These are phyloP conservation scores for Araneus ventricosus DNA, from an alignment of 1,140 invertebrate species.

Conservation along the genomic window DNA sequence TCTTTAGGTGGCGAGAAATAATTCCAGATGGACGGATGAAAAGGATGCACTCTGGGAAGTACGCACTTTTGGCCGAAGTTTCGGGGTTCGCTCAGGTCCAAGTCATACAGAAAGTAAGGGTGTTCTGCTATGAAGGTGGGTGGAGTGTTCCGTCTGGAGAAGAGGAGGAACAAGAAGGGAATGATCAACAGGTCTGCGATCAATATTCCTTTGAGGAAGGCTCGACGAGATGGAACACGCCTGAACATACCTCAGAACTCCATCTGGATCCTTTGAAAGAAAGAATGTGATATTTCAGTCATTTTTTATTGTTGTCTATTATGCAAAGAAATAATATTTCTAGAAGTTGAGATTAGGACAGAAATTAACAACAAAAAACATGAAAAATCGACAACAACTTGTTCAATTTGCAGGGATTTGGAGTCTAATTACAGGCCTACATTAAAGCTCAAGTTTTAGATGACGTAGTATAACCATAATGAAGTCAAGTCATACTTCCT, in stretches of 20 bases:
- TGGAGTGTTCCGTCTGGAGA: background rate
- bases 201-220: background rate
- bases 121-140: constrained; percentile 32
- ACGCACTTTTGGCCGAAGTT: constrained; percentile 58
- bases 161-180: background rate
- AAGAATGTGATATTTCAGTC: background rate
- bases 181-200: background rate
- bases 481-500: no score
- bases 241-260: constrained; percentile 38
- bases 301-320: no score
- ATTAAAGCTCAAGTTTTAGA: no score
- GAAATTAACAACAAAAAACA: no score
- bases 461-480: no score
- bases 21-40: constrained; percentile 66
- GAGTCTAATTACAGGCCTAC: no score
- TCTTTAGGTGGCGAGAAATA: constrained; percentile 34
- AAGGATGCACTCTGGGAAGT: constrained; percentile 65
- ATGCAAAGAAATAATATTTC: no score
- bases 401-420: no score
- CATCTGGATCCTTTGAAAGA: background rate
- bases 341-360: no score
- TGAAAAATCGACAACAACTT: no score
- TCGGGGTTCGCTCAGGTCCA: constrained; percentile 35
- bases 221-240: constrained; percentile 26
- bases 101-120: constrained; percentile 68